phyloP scores from a whole-genome alignment of 2,888 invertebrate species.

The Lochmaea crataegi region DNA sequence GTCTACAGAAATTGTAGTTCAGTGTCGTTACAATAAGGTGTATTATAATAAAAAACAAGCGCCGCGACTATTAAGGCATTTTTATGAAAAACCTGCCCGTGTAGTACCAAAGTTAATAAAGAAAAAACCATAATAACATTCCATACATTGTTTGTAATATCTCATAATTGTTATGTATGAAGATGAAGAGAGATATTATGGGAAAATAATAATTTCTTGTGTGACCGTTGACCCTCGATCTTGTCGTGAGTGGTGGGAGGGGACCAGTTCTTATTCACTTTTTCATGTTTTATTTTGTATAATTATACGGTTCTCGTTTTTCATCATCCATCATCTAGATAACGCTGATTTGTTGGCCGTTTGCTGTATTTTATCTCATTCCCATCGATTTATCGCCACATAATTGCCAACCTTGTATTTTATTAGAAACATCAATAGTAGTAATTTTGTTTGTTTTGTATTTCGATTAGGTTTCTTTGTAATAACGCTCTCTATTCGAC shows the following conservation, averaged over 20 bases:
- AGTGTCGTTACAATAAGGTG: too few species aligned
- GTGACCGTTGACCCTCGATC: slow-evolving; percentile 63
- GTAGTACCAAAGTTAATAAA: slow-evolving; percentile 37
- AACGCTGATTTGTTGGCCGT: slow-evolving; percentile 59
- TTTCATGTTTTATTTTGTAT: slow-evolving; percentile 55
- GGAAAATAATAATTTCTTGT: slow-evolving; percentile 61
- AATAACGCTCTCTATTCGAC: slow-evolving; percentile 3
- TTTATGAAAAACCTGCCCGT: slow-evolving; percentile 35
- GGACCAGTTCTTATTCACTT: slow-evolving; percentile 57
- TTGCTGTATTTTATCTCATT: slow-evolving; percentile 56
- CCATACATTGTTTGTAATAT: slow-evolving; percentile 56
- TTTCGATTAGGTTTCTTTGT: slow-evolving; percentile 22
- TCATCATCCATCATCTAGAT: slow-evolving; percentile 65
- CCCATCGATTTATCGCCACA: slow-evolving; percentile 57
- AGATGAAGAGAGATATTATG: slow-evolving; percentile 56
- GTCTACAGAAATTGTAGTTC: too few species aligned
- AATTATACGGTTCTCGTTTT: slow-evolving; percentile 63
- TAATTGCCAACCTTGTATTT: slow-evolving; percentile 52
- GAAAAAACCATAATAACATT: slow-evolving; percentile 51
- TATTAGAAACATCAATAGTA: slow-evolving; percentile 52
- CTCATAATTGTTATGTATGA: slow-evolving; percentile 56
- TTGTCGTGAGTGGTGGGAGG: slow-evolving; percentile 62
- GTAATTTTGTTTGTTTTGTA: slow-evolving; percentile 49
- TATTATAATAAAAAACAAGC: neutral
- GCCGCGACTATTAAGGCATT: neutral